Conservation (phyloP, 1,140 invertebrate genomes). For the Andricus grossulariae region DNA sequence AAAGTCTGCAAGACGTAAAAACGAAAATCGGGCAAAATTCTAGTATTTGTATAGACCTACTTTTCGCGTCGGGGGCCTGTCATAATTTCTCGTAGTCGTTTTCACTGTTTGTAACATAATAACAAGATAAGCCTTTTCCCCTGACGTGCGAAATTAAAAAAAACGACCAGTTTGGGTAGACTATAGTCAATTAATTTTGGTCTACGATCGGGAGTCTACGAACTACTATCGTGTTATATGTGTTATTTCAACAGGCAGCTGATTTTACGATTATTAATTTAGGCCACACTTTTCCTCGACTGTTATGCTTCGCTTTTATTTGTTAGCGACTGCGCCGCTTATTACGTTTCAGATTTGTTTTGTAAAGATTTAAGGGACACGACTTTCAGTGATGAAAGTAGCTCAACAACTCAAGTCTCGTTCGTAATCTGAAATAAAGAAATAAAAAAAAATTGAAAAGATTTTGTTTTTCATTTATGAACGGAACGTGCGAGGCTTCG, state of each 20-base stretch:
- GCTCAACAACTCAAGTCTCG: constrained; percentile 13
- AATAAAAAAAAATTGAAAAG: background rate
- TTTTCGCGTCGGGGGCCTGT: background rate
- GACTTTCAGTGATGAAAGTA: constrained; percentile 8
- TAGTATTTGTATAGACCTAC: background rate
- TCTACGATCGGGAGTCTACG: constrained; percentile 40
- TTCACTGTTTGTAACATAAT: constrained; percentile 19
- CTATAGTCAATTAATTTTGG: constrained; percentile 52
- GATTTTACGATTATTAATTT: constrained; percentile 32
- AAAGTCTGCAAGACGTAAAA: background rate
- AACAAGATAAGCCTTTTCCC: constrained; percentile 22
- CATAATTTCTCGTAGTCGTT: background rate
- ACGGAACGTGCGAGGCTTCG: background rate
- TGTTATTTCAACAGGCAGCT: constrained; percentile 60
- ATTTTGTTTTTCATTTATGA: background rate
- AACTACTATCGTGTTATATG: constrained; percentile 28
- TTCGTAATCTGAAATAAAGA: background rate
- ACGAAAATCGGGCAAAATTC: background rate
- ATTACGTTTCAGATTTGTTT: background rate
- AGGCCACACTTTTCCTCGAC: background rate
- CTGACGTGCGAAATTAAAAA: constrained; percentile 29
- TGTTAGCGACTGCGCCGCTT: constrained; percentile 9
- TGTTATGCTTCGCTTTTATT: constrained; percentile 20
- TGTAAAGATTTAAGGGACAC: constrained; percentile 26
- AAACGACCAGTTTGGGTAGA: constrained; percentile 46